Percentiles rank a stretch among this genome's conserved stretches.
These are phyloP conservation scores for Drosophila falleni DNA, from an alignment of 2,888 invertebrate genomes.

Conservation along the genomic window DNA sequence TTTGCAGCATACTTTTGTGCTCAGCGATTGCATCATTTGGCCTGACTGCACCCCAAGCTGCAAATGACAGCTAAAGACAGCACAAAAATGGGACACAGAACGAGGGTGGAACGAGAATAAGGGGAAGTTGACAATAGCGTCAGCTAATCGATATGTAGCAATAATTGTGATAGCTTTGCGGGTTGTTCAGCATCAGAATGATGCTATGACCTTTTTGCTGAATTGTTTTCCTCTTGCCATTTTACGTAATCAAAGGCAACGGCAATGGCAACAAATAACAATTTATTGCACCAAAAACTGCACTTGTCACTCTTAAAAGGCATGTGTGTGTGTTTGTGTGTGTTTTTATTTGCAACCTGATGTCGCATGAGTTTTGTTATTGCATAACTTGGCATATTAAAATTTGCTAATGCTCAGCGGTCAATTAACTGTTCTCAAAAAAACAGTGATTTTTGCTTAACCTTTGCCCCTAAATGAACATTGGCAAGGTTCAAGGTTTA, in stretches of 20 bases:
- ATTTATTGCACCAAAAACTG: slow-evolving; percentile 17
- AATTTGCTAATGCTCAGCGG: slow-evolving; percentile 8
- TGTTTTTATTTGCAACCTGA: slow-evolving; percentile 3
- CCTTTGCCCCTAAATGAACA: slow-evolving; percentile 52
- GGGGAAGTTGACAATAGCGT: slow-evolving; percentile 41
- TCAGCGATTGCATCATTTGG: slow-evolving; percentile 48
- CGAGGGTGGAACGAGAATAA: no score
- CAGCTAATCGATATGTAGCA: slow-evolving; percentile 56
- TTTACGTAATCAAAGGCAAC: slow-evolving; percentile 55
- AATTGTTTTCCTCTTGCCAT: slow-evolving; percentile 21
- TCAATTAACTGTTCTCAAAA: slow-evolving; percentile 32
- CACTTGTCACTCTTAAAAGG: slow-evolving; percentile 31
- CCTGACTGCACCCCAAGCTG: slow-evolving; percentile 32
- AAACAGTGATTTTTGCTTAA: slow-evolving; percentile 23
- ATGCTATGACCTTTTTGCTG: slow-evolving; percentile 60
- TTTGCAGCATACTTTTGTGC: slow-evolving; percentile 27
- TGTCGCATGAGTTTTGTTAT: slow-evolving; percentile 10
- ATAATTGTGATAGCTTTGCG: slow-evolving; percentile 29
- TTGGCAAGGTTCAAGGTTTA: slow-evolving; percentile 60
- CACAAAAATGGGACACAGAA: no score
- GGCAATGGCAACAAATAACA: slow-evolving; percentile 7
- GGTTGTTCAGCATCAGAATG: slow-evolving; percentile 10
- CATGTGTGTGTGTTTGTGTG: background rate
- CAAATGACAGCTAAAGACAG: slow-evolving; percentile 54
- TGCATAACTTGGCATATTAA: slow-evolving; percentile 39